Evolutionary conservation across 2,888 invertebrate genomes (phyloP).

Genomic region (Eugnorisma glareosa): DNA sequence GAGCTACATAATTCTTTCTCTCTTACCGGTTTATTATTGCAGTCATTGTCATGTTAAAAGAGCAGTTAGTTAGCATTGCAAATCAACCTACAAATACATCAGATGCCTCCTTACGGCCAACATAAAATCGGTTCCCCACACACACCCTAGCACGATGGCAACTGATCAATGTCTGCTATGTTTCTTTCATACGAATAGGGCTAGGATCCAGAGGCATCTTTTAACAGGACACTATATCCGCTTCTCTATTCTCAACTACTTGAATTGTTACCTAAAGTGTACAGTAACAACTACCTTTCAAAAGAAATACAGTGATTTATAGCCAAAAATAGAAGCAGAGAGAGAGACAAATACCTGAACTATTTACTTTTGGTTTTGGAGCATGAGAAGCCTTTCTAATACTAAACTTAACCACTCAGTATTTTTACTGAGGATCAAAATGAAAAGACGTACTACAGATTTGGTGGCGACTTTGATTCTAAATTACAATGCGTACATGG

Average conservation of each 20-base stretch:
- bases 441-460: no score
- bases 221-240: not conserved
- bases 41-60: not conserved
- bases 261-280: not conserved
- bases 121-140: not conserved
- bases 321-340: not conserved
- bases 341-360: not conserved
- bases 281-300: not conserved
- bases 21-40: not conserved
- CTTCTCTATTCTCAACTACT: not conserved
- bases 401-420: no score
- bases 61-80: not conserved
- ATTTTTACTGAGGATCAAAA: no score
- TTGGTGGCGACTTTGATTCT: no score
- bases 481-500: not conserved
- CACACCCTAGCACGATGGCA: not conserved
- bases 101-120: not conserved
- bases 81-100: no score
- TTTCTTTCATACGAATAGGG: not conserved
- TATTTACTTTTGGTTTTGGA: no score
- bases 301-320: not conserved
- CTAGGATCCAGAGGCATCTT: not conserved
- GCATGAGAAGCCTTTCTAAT: no score
- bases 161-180: not conserved
- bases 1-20: not conserved